Evolutionary conservation across 2,888 invertebrate genomes (phyloP), one percentile per base, ranked within the genome.

Genomic region (Drosophila villosipedis): DNA sequence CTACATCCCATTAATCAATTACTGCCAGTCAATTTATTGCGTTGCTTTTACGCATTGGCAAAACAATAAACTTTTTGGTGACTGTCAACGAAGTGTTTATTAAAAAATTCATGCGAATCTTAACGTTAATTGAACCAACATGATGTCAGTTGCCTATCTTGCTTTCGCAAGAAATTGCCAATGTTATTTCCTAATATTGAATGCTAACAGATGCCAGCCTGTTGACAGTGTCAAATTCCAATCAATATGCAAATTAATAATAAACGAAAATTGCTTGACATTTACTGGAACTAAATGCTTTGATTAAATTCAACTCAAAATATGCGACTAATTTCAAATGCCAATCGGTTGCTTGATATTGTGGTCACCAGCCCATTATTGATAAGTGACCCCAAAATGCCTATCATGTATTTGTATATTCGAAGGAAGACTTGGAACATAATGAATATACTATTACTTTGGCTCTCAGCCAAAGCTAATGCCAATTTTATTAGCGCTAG

Each of bases 221-320:
- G 69, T 78, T 87, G 90, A 80, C 88, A 82, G 61, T 78, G 69
- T 76, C 76, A 72, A 75, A 84, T 74, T 82, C 74, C 75, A 86
- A 87, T 87, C 86, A 90, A 90, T 78, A 87, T 87, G 86, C 86
- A 90, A 87, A 87, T 87, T 87, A 89, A 90, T 87, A 89, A 90
- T 83, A 87, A 89, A 90, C 89, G 90, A 82, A 89, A 90, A 74
- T 84, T 68, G 62, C 65, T 82, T 82, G 83, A 63, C 90, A 87
- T 78, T 66, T 76, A 62, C 62, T 52, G 28, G 66, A 53, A 68
- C 67, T 57, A 25, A 12, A 50, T 57, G 76, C 73, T 69, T 73
- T 82, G 80, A 89, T 90, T 85, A 83, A 81, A 78, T 81, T 86
- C 74, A 72, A 85, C 66, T 55, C 60, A 52, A 81, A 57, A 53